Base-by-base conservation (phyloP, 1,140 invertebrate species). In the Sinella curviseta region DNA sequence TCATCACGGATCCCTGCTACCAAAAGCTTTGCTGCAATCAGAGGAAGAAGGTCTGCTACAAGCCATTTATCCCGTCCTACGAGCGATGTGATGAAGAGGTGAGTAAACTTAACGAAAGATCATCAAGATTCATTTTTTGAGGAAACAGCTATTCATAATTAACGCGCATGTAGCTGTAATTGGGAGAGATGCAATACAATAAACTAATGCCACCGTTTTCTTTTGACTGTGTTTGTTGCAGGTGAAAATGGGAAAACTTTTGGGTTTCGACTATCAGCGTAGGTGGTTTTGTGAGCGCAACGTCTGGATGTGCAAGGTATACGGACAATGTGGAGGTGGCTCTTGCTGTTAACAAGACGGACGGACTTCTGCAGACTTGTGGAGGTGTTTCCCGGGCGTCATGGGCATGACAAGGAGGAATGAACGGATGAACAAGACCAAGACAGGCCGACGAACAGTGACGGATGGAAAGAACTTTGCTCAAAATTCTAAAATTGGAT, bases 241-340 rank as follows among this genome's bases (percentile, higher is more conserved):
- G 26, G 24, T 57, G 0, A 54, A 79, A 31, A 79, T 79, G 78
- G 79, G 77, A 2, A 78, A 81, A 30, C 80, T 78, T n/a, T 48
- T 81, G n/a, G 80, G 77, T 16, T 80, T 79, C 33, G 83, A 84
- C 77, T 84, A 84, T 65, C 83, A 84, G 75, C 78, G 83, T 3
- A 67, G 81, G 30, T 84, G 83, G 83, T 84, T 84, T 57, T 84
- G 83, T 73, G 83, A 84, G 39, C 78, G 83, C 0, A 84, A 84
- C 77, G 80, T 84, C 33, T 84, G 81, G 81, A 80, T 84, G 80
- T 84, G 83, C 55, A 73, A 84, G 79, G 83, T 84, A 17, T 84
- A 84, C 39, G 83, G 83, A 33, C 78, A 81, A 73, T 83, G 82
- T 57, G 77, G 77, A 20, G 77, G 77, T 36, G 75, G 75, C 3